A percentile compares a stretch with the other conserved stretches of the same genome.
phyloP scores from a whole-genome alignment of 2,797 vertebrate species.

The Spinus olivaceus region DNA sequence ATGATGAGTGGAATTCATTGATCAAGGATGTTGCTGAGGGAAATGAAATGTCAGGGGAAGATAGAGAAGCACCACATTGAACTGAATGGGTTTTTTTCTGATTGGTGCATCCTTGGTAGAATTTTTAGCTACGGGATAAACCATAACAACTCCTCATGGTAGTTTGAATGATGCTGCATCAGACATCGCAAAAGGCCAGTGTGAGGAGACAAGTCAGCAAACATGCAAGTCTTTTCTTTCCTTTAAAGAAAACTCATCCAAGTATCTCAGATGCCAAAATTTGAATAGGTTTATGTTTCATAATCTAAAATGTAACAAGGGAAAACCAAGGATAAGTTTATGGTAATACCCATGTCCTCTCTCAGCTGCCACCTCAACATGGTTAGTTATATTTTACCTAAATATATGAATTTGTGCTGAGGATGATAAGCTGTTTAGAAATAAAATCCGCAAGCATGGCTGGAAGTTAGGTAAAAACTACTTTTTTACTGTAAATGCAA shows the following conservation, averaged over 20 bases:
- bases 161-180: background rate
- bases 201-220: background rate
- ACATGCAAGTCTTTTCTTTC: background rate
- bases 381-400: background rate
- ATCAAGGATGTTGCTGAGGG: background rate
- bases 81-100: background rate
- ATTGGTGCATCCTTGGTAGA: background rate
- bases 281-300: background rate
- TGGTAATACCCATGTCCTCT: background rate
- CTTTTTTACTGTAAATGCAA: background rate
- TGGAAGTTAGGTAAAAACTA: background rate
- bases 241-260: background rate
- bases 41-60: background rate
- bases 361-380: background rate
- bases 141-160: background rate
- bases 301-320: background rate
- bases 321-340: background rate
- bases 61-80: background rate
- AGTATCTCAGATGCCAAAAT: background rate
- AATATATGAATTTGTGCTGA: background rate
- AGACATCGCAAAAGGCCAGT: background rate
- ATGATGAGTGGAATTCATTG: background rate
- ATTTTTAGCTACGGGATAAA: background rate
- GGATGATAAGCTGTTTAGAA: background rate
- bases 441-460: background rate